Evolutionary conservation across 2,113 vertebrate genomes (phyloP), one percentile per base, ranked within the genome.

Genomic region (Myrmecobius fasciatus): DNA sequence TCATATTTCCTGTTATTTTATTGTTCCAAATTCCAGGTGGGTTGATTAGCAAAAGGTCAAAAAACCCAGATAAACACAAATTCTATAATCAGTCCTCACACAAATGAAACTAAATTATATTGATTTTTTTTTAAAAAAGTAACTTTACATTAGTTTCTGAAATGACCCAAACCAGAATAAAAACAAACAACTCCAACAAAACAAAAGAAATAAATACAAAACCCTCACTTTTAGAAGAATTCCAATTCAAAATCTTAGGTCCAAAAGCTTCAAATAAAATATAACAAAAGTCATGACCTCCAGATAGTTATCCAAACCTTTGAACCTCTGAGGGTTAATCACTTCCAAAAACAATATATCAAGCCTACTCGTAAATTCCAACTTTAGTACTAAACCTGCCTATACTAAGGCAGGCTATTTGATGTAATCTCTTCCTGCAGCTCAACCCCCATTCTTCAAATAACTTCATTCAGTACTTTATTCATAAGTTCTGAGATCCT

Each of bases 401-500:
- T 91, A 8, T 17, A 89, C 5, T 43, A 31, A 94, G 95, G 92
- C 24, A 92, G 24, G 22, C 88, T 11, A 83, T 91, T 94, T 60
- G 53, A 52, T 92, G 28, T 11, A 91, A 75, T 26, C 49, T 48
- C 47, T 83, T n/a, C 25, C 25, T 53, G 25, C 53, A 51, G 24
- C 43, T 91, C 94, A 93, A 89, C 60, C n/a, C 5, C 54, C 25
- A 89, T 92, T 56, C 12, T 96, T 96, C 49, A 53, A 96, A 95
- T 43, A 43, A 2, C n/a, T n/a, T 83, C 36, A 43, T 43, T 83
- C 20, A 43, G 17, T n/a, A 83, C 36, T 83, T 83, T 67, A 67
- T 36, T 25, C 31, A 25, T 90, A 51, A 92, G 75, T 93, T 92
- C 8, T 90, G 20, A 31, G 52, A 0, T 91, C n/a, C 95, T 93